These are phyloP conservation scores for Denticeps clupeoides DNA, from an alignment of 2,797 vertebrate genomes.

Conservation along the genomic window DNA sequence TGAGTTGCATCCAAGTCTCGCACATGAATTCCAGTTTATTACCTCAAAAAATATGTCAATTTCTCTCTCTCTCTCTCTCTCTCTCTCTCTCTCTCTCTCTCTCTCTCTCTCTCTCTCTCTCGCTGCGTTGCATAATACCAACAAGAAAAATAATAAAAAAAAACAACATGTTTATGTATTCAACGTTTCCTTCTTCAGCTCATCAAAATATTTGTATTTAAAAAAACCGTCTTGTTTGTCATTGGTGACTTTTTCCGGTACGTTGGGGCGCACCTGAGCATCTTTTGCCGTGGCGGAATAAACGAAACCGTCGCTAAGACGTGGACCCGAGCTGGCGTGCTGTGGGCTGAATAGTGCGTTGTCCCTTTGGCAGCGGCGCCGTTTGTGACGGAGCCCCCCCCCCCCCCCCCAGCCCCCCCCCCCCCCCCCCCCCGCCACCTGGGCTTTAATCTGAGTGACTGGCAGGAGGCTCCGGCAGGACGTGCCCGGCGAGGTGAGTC, in stretches of 20 bases:
- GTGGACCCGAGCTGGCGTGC: conserved; percentile 8
- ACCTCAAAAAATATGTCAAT: no score
- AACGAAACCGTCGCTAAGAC: no score
- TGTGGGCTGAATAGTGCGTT: background rate
- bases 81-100: no score
- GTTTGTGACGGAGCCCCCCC: conserved; percentile 29
- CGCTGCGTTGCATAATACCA: no score
- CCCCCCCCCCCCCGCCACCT: conserved; percentile 48
- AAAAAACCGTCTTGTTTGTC: background rate
- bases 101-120: no score
- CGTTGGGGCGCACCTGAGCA: background rate
- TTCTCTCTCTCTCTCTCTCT: no score
- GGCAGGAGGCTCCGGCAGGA: conserved; percentile 50
- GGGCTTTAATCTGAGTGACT: conserved; percentile 53
- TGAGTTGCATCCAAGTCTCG: no score
- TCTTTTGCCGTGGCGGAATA: no score
- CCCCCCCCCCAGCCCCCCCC: conserved; percentile 46
- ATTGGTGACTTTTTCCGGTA: background rate
- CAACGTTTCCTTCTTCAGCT: background rate
- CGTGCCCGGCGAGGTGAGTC: conserved; percentile 51
- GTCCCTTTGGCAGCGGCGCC: conserved; percentile 9
- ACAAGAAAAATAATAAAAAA: no score
- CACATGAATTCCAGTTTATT: no score
- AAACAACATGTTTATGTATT: no score
- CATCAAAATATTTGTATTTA: conserved; percentile 1